A percentile compares a stretch with the other conserved stretches of the same genome.
Evolutionary conservation across 2,113 vertebrate genomes (phyloP).

Genomic region (Tauraco erythrolophus): DNA sequence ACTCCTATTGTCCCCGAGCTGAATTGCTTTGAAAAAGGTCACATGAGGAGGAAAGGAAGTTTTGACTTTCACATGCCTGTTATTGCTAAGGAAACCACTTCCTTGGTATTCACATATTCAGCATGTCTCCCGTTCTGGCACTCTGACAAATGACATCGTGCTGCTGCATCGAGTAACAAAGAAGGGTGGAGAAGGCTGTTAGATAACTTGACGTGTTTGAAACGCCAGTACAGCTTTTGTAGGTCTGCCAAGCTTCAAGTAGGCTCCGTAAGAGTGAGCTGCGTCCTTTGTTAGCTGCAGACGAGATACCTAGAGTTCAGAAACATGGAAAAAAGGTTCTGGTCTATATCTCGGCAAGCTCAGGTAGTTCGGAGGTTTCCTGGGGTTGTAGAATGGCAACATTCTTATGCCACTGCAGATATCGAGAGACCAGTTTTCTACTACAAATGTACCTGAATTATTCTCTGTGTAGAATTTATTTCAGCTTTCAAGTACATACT

Average conservation of each 20-base stretch:
- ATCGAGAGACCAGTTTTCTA: not conserved
- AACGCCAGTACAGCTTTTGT: constrained; percentile 32
- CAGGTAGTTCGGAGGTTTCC: not conserved
- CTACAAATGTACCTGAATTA: not conserved
- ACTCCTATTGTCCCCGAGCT: constrained; percentile 74
- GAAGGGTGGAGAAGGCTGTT: constrained; percentile 54
- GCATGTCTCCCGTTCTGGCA: constrained; percentile 72
- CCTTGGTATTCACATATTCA: constrained; percentile 77
- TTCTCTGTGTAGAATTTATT: not conserved
- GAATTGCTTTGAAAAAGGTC: constrained; percentile 80
- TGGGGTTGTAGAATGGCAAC: not conserved
- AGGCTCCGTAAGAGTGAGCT: not conserved
- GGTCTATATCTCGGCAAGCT: constrained; percentile 22
- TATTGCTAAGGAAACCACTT: constrained; percentile 84
- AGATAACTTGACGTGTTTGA: constrained; percentile 24
- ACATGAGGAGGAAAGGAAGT: constrained; percentile 82
- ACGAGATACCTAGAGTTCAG: constrained; percentile 1
- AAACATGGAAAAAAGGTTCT: constrained; percentile 12
- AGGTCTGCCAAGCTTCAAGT: not conserved
- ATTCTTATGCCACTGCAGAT: not conserved
- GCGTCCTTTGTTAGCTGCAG: not conserved
- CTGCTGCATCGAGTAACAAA: constrained; percentile 64
- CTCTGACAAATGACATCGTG: constrained; percentile 67
- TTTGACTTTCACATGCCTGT: constrained; percentile 84
- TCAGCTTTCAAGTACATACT: not conserved